Evolutionary conservation across 1,140 invertebrate species (phyloP).

Genomic region (Trypoxylus dichotomus): DNA sequence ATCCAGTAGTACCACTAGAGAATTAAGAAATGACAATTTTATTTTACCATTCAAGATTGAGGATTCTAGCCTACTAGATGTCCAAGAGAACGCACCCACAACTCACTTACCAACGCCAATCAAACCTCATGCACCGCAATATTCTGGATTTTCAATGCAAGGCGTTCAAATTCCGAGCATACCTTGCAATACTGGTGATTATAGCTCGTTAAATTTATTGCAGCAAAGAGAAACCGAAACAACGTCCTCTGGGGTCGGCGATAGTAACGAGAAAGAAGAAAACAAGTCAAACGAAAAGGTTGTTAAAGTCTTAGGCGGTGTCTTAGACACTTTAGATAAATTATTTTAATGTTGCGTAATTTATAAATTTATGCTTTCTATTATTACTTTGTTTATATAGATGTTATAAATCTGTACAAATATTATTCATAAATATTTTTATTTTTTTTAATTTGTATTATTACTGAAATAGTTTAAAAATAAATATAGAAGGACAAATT

Average conservation of each 20-base stretch:
- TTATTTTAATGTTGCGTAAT: conserved; percentile 11
- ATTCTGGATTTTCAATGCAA: conserved; percentile 70
- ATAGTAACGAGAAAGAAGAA: not conserved
- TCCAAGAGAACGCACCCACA: conserved; percentile 59
- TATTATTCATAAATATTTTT: not conserved
- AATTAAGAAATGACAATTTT: conserved; percentile 49
- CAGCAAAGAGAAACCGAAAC: not conserved
- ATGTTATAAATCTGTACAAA: conserved; percentile 12
- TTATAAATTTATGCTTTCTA: not conserved
- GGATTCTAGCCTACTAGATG: conserved; percentile 61
- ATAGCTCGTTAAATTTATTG: conserved; percentile 39
- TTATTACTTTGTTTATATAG: not conserved
- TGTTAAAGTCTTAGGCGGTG: conserved; percentile 26
- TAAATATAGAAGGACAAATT: conserved; percentile 46
- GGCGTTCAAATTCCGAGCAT: conserved; percentile 71
- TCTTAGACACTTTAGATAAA: conserved; percentile 14
- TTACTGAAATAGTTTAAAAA: not conserved
- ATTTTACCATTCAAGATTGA: conserved; percentile 49
- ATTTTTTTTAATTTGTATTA: not conserved
- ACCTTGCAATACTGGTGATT: conserved; percentile 70
- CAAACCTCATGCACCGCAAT: conserved; percentile 61
- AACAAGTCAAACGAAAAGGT: conserved; percentile 19
- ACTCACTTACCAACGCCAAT: conserved; percentile 65
- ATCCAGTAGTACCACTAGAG: not conserved
- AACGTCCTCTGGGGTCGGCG: not conserved